Base-by-base conservation (phyloP, 2,113 vertebrate genomes). In the Megaleporinus macrocephalus region DNA sequence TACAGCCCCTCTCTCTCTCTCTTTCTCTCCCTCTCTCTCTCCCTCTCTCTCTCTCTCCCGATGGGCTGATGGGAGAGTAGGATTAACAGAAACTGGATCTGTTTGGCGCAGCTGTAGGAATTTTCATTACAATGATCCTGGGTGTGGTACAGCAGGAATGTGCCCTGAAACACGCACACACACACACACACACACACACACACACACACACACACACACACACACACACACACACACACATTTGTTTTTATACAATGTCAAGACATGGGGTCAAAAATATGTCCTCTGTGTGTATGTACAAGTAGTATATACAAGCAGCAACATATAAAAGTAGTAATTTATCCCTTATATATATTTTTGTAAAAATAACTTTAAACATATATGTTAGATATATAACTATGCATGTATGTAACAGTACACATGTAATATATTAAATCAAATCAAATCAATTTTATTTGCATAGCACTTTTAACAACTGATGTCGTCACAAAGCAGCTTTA, bases 121-220 rank as follows among this genome's bases (percentile, higher is more conserved):
- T 98, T 96, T 97, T 96, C 95, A 96, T 96, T 96, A 95, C 96
- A 95, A 94, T 95, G 95, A 95, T 95, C 95, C 94, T 95, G 96
- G 96, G 95, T 95, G 96, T 95, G 96, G 95, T 85, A 73, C 75
- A 82, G 61, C 70, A 73, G 63, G 70, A 81, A 85, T 76, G 59
- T 72, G 73, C 57, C 68, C 65, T 61, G 55, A 81, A 78, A 82
- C 24, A 84, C 75, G 81, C 79, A 81, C 61, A 24, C 16, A 55
- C 57, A 33, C 66, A 47, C 66, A 61, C 51, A 15, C 41, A 44
- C 41, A 44, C 4, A 44, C 41, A 44, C 41, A 44, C 33, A 36
- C n/a, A n/a, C n/a, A n/a, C n/a, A n/a, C n/a, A n/a, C n/a, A n/a
- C n/a, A 57, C 65, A 44, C 83, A 71, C 47, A 61, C 30, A 61